Evolutionary conservation across 2,888 invertebrate species (phyloP).

Genomic region (Tetanocera ferruginea): DNA sequence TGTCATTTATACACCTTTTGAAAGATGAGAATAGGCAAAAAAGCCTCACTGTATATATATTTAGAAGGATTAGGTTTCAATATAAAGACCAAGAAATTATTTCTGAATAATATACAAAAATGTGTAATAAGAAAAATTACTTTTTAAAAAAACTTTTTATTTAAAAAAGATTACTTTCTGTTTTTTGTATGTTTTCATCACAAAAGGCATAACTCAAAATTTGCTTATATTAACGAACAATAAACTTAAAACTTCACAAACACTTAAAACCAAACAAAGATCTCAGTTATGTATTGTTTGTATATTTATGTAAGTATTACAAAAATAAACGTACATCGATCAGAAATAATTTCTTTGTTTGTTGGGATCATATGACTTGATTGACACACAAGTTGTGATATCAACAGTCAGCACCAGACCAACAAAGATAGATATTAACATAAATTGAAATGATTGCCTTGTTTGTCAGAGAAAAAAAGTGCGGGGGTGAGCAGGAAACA

Average conservation of each 20-base stretch:
- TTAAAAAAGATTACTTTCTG: too few relatives aligned
- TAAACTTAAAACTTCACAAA: background rate
- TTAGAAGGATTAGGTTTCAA: background rate
- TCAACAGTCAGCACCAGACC: background rate
- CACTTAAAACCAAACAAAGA: background rate
- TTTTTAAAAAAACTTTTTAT: too few relatives aligned
- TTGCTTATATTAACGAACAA: too few relatives aligned
- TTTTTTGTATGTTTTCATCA: too few relatives aligned
- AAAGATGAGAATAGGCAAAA: too few relatives aligned
- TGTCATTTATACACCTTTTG: too few relatives aligned
- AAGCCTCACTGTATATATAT: background rate
- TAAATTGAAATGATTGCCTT: slow-evolving; percentile 30
- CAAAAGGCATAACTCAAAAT: too few relatives aligned
- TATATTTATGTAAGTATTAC: background rate
- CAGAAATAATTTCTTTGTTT: background rate
- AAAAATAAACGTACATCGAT: background rate
- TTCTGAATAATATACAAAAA: background rate
- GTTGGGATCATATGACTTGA: background rate
- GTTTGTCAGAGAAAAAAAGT: background rate
- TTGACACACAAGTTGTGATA: background rate
- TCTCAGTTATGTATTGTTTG: background rate
- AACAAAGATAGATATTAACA: slow-evolving; percentile 13
- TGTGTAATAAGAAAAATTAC: too few relatives aligned
- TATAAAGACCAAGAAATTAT: background rate
- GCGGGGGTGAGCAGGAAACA: background rate